phyloP scores from a whole-genome alignment of 2,797 vertebrate genomes.

The Helicolenus hilgendorfi region DNA sequence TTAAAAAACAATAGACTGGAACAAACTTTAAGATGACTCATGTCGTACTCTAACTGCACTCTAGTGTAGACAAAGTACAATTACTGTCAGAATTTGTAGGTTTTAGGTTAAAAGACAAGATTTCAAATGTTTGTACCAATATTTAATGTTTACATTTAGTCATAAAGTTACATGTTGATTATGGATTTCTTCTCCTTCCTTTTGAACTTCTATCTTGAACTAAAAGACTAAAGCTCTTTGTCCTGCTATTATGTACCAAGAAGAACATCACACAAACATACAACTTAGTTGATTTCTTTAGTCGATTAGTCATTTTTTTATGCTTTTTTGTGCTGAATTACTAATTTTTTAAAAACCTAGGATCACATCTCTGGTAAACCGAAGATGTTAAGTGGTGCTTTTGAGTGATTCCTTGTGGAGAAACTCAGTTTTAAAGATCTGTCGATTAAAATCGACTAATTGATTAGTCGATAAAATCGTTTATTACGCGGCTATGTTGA shows the following conservation, averaged over 20 bases:
- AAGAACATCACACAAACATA: not conserved
- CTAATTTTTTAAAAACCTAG: too few species aligned
- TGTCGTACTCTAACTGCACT: not conserved
- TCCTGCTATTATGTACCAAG: not conserved
- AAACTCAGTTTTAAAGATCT: too few species aligned
- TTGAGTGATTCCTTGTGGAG: fast-evolving
- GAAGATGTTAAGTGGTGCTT: too few species aligned
- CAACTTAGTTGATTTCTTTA: too few species aligned
- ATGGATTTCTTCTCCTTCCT: not conserved
- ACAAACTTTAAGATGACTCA: not conserved
- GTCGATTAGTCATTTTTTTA: too few species aligned
- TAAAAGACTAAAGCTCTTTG: not conserved
- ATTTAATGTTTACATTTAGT: not conserved
- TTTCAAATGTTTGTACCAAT: not conserved
- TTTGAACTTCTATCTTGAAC: not conserved
- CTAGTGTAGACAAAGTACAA: not conserved
- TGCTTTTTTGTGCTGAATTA: too few species aligned
- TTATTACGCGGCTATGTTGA: too few species aligned
- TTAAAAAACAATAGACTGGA: not conserved
- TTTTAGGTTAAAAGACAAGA: too few species aligned
- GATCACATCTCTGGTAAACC: too few species aligned
- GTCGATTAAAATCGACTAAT: too few species aligned
- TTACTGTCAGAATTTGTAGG: not conserved
- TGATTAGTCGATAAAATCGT: too few species aligned
- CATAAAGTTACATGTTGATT: not conserved